Conservation (phyloP, 2,797 vertebrate species). For the Sebastes diploproa region DNA sequence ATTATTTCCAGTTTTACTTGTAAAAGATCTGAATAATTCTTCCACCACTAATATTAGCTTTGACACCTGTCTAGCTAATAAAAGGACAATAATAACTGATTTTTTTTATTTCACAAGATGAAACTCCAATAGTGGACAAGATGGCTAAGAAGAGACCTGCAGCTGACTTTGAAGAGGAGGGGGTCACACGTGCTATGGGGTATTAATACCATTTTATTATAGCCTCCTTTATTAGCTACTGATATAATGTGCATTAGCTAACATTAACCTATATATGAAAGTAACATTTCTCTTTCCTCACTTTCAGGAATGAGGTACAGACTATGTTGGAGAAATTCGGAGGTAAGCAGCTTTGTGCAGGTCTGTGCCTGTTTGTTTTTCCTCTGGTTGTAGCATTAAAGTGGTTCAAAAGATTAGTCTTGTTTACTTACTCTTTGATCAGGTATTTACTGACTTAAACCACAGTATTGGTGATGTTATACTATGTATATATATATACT, state of each 20-base stretch:
- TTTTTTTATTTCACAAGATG: conserved; percentile 24
- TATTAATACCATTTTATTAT: conserved; percentile 15
- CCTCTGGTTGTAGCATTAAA: not conserved
- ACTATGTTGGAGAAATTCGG: conserved; percentile 93
- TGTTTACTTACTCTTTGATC: not conserved
- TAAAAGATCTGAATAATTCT: not conserved
- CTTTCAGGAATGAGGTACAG: conserved; percentile 88
- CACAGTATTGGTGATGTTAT: not conserved
- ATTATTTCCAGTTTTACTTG: not conserved
- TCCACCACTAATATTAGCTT: not conserved
- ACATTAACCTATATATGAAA: not conserved
- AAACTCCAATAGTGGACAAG: conserved; percentile 70
- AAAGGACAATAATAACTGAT: not conserved
- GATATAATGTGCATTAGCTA: not conserved
- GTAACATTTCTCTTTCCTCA: conserved; percentile 5
- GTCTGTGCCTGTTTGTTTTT: not conserved
- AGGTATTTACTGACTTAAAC: not conserved
- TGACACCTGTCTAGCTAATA: too few relatives aligned
- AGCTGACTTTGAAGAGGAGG: conserved; percentile 59
- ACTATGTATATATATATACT: not conserved
- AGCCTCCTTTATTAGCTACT: not conserved
- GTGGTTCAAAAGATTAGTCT: not conserved
- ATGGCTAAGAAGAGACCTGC: conserved; percentile 70
- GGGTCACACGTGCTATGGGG: conserved; percentile 55
- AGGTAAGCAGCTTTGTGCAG: conserved; percentile 74